Percentiles rank a stretch among this genome's conserved stretches.
These are phyloP conservation scores for Acutogordius australiensis DNA, from an alignment of 2,888 invertebrate species.

Conservation along the genomic window DNA sequence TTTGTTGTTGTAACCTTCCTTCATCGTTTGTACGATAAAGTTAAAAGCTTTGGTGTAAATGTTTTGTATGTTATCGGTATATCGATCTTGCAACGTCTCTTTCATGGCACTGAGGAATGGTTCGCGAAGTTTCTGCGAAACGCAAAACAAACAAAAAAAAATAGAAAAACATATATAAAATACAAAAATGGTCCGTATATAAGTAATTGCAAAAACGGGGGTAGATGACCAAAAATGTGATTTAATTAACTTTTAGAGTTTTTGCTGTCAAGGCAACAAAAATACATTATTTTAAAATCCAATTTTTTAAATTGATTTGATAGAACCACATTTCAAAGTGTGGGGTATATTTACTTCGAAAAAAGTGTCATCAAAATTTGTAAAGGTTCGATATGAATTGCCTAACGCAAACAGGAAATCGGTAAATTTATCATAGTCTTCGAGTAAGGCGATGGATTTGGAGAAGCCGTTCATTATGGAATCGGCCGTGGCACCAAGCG, in stretches of 20 bases:
- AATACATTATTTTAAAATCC: too few species aligned
- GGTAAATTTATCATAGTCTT: conserved; percentile 53
- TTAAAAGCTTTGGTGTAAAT: conserved; percentile 59
- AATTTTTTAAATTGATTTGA: too few species aligned
- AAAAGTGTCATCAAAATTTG: not conserved
- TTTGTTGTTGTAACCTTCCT: conserved; percentile 29
- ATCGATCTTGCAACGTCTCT: conserved; percentile 52
- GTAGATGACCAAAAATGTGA: too few species aligned
- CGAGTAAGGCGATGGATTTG: conserved; percentile 54
- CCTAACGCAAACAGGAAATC: conserved; percentile 51
- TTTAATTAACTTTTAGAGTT: too few species aligned
- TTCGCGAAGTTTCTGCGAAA: conserved; percentile 60
- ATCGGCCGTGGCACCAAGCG: conserved; percentile 53
- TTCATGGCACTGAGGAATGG: conserved; percentile 59
- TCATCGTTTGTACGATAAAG: conserved; percentile 52
- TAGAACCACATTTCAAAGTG: too few species aligned
- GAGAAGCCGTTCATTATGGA: conserved; percentile 63
- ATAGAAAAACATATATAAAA: too few species aligned
- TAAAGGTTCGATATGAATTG: conserved; percentile 38
- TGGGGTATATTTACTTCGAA: too few species aligned
- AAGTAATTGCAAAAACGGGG: too few species aligned
- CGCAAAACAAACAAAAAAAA: too few species aligned
- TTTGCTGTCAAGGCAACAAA: too few species aligned
- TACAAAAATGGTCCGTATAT: too few species aligned
- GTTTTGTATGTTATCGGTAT: conserved; percentile 56